Evolutionary conservation across 2,113 vertebrate species (phyloP).

Genomic region (Misgurnus mizolepis): DNA sequence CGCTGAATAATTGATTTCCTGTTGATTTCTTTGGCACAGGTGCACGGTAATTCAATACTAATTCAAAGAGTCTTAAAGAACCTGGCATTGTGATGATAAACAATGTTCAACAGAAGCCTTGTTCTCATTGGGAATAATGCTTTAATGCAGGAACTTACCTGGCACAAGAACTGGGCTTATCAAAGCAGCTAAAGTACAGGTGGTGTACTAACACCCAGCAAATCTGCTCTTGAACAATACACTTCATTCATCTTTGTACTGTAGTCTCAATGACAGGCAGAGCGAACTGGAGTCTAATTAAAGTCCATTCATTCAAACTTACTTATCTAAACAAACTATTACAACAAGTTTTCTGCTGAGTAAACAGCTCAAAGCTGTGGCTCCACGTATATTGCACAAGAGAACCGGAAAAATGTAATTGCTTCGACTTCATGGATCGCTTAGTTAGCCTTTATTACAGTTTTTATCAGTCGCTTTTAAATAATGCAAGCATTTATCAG

Average conservation of each 20-base stretch:
- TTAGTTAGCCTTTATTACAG: background rate
- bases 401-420: slow-evolving; percentile 38
- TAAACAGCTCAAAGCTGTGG: slow-evolving; percentile 40
- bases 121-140: slow-evolving; percentile 51
- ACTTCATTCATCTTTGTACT: slow-evolving; percentile 68
- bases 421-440: background rate
- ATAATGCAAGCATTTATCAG: too few species aligned
- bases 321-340: slow-evolving; percentile 40
- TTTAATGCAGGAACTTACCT: slow-evolving; percentile 59
- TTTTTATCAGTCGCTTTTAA: too few species aligned
- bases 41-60: background rate
- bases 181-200: slow-evolving; percentile 65
- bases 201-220: slow-evolving; percentile 53
- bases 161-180: slow-evolving; percentile 59
- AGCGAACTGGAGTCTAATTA: slow-evolving; percentile 66
- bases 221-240: slow-evolving; percentile 61
- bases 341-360: slow-evolving; percentile 7
- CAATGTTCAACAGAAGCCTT: slow-evolving; percentile 34
- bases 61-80: background rate
- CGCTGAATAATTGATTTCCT: slow-evolving; percentile 6
- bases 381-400: slow-evolving; percentile 42
- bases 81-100: slow-evolving; percentile 32
- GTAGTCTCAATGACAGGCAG: slow-evolving; percentile 54
- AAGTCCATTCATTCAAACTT: slow-evolving; percentile 48
- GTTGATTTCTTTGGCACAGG: slow-evolving; percentile 34